Base-by-base conservation (phyloP, 2,888 invertebrate genomes). In the Sinelater perroti region DNA sequence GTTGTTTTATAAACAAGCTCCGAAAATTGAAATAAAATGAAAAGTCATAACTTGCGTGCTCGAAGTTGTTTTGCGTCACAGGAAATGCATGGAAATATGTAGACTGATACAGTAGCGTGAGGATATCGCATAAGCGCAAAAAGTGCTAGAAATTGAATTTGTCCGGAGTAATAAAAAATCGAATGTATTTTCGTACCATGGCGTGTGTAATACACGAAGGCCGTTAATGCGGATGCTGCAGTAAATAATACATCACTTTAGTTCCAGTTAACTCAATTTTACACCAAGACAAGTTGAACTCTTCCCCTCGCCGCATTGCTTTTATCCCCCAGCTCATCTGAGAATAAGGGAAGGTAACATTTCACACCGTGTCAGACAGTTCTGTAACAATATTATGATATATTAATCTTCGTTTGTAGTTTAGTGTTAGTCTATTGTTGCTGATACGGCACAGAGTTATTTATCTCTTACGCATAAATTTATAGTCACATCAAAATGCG, bases 261-360 rank as follows among this genome's bases (percentile, higher is more conserved):
- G 58, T 64, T 64, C 49, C 64, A 60, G 61, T 64, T 65, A 67
- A 67, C 60, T 63, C 63, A 63, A 67, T 64, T 65, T 65, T 63
- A 62, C 61, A 63, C 62, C 60, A 52, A 57, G 60, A 57, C 63
- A 60, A 62, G 56, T 62, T 63, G 56, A 62, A 61, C 46, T 40
- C 47, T 61, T 63, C 62, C 55, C 59, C 59, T 55, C 46, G 46
- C 62, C 47, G 30, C 55, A 55, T 60, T 53, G 63, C 59, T 63
- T 61, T 58, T 61, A 61, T 61, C 54, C 58, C 60, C 60, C 55
- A 59, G 52, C 64, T 64, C 59, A 60, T 62, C 59, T 50, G 63
- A 63, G 62, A 62, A 59, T 61, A 59, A 57, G 60, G 61, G 55
- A 62, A 61, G 60, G 62, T 65, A 64, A 66, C 65, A 64, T 62